phyloP scores from a whole-genome alignment of 2,888 invertebrate species.

The Endotricha flammealis region DNA sequence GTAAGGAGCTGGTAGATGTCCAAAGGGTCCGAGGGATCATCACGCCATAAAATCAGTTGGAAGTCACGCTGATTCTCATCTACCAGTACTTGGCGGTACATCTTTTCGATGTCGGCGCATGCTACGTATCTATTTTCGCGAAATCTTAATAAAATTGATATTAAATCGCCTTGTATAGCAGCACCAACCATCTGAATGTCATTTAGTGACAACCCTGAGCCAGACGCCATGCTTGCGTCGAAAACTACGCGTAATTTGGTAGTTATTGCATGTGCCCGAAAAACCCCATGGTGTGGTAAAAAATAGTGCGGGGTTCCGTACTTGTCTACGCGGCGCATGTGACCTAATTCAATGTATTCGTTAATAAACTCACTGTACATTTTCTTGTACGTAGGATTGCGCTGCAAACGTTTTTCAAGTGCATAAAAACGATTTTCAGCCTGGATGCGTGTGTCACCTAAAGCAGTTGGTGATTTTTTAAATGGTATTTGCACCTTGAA shows the following conservation, averaged over 20 bases:
- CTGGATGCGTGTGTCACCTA: conserved; percentile 17
- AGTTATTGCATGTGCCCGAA: conserved; percentile 12
- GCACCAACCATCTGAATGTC: conserved; percentile 26
- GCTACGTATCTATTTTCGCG: conserved; percentile 24
- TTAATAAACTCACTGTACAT: conserved; percentile 12
- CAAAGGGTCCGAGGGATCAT: conserved; percentile 20
- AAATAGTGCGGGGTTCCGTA: conserved; percentile 15
- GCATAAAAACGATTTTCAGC: conserved; percentile 16
- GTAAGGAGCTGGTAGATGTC: conserved; percentile 26
- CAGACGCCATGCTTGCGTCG: conserved; percentile 15
- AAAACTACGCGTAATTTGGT: conserved; percentile 20
- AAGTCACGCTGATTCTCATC: conserved; percentile 24
- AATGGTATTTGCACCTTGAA: conserved; percentile 21
- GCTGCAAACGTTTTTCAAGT: conserved; percentile 18
- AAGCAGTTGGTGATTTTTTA: conserved; percentile 12
- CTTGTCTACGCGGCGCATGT: conserved; percentile 15
- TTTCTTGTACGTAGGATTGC: conserved; percentile 11
- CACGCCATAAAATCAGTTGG: conserved; percentile 36
- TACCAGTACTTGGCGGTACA: conserved; percentile 31
- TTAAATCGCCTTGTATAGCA: conserved; percentile 24
- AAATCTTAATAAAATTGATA: conserved; percentile 27
- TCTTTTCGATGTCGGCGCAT: conserved; percentile 29
- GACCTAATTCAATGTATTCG: conserved; percentile 11
- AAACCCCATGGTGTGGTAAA: conserved; percentile 19
- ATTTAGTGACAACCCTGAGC: conserved; percentile 20